Evolutionary conservation across 2,797 vertebrate species (phyloP).

Genomic region (Ptychobarbus kaznakovi): DNA sequence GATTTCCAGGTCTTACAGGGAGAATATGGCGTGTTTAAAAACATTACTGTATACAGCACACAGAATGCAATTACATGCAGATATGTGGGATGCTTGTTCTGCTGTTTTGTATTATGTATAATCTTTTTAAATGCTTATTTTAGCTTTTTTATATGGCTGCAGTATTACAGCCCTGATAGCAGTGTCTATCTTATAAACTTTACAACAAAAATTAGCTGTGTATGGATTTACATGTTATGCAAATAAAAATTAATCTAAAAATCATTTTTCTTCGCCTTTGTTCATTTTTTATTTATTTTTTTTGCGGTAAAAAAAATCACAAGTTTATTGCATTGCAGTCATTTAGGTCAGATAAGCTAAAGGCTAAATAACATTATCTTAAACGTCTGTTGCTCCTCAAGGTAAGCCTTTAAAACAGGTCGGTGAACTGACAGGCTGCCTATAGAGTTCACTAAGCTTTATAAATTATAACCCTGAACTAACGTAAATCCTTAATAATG

Average conservation of each 20-base stretch:
- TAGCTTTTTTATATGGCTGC: slow-evolving; percentile 10
- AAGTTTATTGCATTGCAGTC: background rate
- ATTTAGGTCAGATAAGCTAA: background rate
- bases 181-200: background rate
- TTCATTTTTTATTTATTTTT: background rate
- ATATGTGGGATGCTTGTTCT: background rate
- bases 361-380: background rate
- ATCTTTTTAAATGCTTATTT: slow-evolving; percentile 10
- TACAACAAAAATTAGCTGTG: background rate
- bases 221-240: background rate
- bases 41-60: slow-evolving; percentile 1
- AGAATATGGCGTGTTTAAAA: background rate
- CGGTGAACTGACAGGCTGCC: background rate
- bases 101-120: background rate
- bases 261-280: background rate
- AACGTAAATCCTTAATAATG: slow-evolving; percentile 62
- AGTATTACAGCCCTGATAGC: background rate
- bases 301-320: background rate
- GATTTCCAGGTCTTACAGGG: background rate
- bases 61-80: background rate
- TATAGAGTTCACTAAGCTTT: background rate
- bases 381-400: background rate
- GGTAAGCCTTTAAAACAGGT: background rate
- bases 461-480: background rate
- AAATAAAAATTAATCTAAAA: background rate